Conservation (phyloP, 2,888 invertebrate species). For the Merodon equestris region DNA sequence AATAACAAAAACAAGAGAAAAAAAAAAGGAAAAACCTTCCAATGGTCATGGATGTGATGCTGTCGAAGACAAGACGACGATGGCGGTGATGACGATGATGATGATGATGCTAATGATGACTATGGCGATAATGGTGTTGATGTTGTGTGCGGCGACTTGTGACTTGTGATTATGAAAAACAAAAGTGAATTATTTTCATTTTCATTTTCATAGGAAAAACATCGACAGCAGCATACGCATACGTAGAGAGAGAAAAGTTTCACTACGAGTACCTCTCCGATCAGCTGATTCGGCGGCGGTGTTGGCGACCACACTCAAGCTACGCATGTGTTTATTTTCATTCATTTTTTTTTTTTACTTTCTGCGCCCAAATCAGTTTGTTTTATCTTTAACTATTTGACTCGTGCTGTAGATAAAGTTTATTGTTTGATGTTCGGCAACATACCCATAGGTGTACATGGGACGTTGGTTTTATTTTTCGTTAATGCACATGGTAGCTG, state of each 20-base stretch:
- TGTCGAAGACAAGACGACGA: background rate
- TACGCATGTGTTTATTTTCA: constrained; percentile 47
- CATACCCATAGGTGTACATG: no score
- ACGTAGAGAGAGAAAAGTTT: constrained; percentile 9
- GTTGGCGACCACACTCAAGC: constrained; percentile 5
- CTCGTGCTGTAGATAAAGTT: constrained; percentile 54
- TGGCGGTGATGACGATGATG: constrained; percentile 3
- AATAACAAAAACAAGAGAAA: constrained; percentile 10
- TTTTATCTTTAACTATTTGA: constrained; percentile 44
- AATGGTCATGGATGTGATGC: constrained; percentile 31
- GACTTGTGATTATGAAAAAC: constrained; percentile 37
- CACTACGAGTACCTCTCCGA: constrained; percentile 8
- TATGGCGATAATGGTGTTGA: constrained; percentile 3
- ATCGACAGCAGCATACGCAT: no score
- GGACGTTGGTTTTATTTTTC: no score
- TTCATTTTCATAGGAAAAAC: constrained; percentile 32
- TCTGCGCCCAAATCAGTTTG: constrained; percentile 16
- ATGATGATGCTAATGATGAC: constrained; percentile 1
- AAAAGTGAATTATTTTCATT: constrained; percentile 59
- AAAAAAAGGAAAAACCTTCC: constrained; percentile 27
- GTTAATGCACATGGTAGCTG: constrained; percentile 17
- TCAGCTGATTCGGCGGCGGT: constrained; percentile 53
- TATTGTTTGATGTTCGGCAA: constrained; percentile 28
- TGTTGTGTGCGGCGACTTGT: constrained; percentile 14
- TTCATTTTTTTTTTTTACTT: constrained; percentile 7